Evolutionary conservation across 2,888 invertebrate genomes (phyloP), one percentile per base, ranked within the genome.

Genomic region (Sarcophaga caerulescens): DNA sequence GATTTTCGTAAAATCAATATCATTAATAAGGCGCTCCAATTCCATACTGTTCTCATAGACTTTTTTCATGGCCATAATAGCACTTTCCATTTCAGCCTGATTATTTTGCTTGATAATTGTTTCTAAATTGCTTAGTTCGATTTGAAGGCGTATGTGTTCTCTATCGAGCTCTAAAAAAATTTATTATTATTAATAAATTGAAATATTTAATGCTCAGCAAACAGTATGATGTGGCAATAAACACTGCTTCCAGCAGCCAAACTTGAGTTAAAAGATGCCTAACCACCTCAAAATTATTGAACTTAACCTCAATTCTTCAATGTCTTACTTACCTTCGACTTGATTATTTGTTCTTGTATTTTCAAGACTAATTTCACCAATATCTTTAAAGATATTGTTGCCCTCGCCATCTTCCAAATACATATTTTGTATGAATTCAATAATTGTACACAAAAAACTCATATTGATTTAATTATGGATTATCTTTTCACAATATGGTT

Each of bases 1-100:
- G 23, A 86, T 86, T 66, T 86, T 86, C 6, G 47, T 60, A 73
- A 78, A 86, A 45, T 86, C 86, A 8, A 86, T 77, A 19, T 78
- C 65, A 1, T 68, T 59, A 12, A 84, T 52, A 25, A 84, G 77
- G 70, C 45, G 63, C 25, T 66, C 74, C 44, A 84, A 62, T 23
- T 81, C 81, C 17, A 73, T 57, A 62, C 11, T 63, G 1, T 63
- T 21, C 17, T 78, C 60, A 60, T 60, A 81, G 12, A 78, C 65
- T 52, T 75, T 59, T 17, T 19, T 23, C 3, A 57, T 81, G 10
- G 35, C 78, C 11, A 65, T 44, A 1, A 60, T 19, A 2, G 62
- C 25, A 17, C 60, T 68, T 14, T 44, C 60, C 12, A 78, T 21
- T 0, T 23, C 73, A 6, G 17, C 14, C 2, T 25, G 12, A 21